A percentile compares a stretch with the other conserved stretches of the same genome.
phyloP scores from a whole-genome alignment of 2,113 vertebrate genomes.

The Eonycteris spelaea region DNA sequence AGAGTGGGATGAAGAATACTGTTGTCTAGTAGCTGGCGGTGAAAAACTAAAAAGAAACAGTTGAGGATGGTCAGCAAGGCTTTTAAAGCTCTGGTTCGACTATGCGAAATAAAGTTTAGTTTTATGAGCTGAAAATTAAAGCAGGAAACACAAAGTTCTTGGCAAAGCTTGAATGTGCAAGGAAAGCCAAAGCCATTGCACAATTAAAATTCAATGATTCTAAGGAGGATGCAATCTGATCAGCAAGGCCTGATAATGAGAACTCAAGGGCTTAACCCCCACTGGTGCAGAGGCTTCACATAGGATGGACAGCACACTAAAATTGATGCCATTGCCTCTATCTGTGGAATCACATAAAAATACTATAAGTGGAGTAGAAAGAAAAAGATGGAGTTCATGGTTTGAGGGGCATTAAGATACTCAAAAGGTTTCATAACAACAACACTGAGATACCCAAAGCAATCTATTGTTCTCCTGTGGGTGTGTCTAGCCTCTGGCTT shows the following conservation, averaged over 20 bases:
- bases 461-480: background rate
- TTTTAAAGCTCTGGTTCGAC: background rate
- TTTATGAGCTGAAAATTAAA: slow-evolving; percentile 21
- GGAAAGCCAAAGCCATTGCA: slow-evolving; percentile 53
- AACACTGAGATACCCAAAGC: background rate
- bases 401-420: background rate
- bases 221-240: background rate
- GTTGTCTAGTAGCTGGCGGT: background rate
- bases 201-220: slow-evolving; percentile 35
- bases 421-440: background rate
- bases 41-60: background rate
- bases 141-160: slow-evolving; percentile 61
- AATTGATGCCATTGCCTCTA: background rate
- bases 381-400: background rate
- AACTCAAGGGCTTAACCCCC: background rate
- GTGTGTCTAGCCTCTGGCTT: background rate
- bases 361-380: background rate
- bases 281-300: background rate
- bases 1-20: background rate
- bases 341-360: background rate
- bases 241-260: background rate
- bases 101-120: slow-evolving; percentile 32
- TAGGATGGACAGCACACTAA: background rate
- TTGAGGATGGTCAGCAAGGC: background rate
- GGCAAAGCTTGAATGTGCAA: background rate